Base-by-base conservation (phyloP, 1,140 invertebrate genomes). In the Dendroctonus valens region DNA sequence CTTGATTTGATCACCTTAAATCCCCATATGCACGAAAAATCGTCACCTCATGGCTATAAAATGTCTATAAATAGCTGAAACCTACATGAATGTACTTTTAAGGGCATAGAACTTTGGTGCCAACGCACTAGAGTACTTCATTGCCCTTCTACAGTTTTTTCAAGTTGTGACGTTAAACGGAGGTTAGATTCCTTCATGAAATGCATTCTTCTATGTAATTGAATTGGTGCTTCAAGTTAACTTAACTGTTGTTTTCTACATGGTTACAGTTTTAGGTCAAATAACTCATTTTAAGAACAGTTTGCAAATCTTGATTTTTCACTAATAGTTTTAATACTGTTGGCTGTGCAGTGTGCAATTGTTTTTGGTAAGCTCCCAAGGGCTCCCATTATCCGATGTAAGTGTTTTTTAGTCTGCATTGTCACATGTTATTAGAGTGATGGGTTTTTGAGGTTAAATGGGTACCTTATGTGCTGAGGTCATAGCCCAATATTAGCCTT, bases 211-310 rank as follows among this genome's bases (percentile, higher is more conserved):
- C 65, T 70, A 72, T 69, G 66, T 72, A 70, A 72, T 70, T 72
- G 66, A 68, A 68, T 62, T 60, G 66, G 69, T 70, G 64, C 71
- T 70, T 72, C 67, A 67, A 70, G 65, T 72, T 70, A 75, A 74
- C 71, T 74, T 77, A 77, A 77, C 76, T 77, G 76, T 77, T 74
- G 73, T 75, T 73, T 76, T 71, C 71, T 70, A 76, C 69, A 70
- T 75, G 73, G 76, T 77, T 76, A 77, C 74, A 77, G 75, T 78
- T 78, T 75, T 73, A 77, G 76, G 76, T 77, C 76, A 77, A 68
- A 76, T 75, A 76, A 77, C 75, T 76, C 69, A 75, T 72, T 75
- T 70, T 72, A 69, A 70, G 67, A 72, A 69, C 70, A 69, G 71
- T 72, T 67, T 67, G 69, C 69, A 70, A 63, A 66, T 67, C 65